Evolutionary conservation across 1,140 invertebrate genomes (phyloP).

Genomic region (Grapholita molesta): DNA sequence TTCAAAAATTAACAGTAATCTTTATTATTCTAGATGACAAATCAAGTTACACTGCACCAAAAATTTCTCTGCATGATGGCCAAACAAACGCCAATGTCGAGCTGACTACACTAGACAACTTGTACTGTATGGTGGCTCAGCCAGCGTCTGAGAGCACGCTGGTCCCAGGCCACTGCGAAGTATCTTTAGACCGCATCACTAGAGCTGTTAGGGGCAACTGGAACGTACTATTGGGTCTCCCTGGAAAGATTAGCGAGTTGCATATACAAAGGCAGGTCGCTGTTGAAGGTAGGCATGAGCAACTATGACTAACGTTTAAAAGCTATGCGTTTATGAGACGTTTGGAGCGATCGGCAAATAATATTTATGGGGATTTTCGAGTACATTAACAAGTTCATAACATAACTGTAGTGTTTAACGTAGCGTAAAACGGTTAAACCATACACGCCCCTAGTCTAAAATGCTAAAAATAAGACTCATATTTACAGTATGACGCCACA

Average conservation of each 20-base stretch:
- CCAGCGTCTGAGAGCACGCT: slow-evolving; percentile 53
- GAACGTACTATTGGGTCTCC: slow-evolving; percentile 51
- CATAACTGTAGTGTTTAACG: no score
- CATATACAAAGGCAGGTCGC: slow-evolving; percentile 37
- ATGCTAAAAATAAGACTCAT: no score
- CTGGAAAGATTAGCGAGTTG: slow-evolving; percentile 51
- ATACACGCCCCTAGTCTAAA: no score
- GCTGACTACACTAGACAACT: slow-evolving; percentile 46
- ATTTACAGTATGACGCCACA: no score
- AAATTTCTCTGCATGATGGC: slow-evolving; percentile 50
- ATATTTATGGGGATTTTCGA: no score
- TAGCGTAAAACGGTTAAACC: no score
- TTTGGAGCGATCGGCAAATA: no score
- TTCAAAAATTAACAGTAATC: not conserved
- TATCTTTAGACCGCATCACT: slow-evolving; percentile 50
- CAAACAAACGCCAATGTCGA: slow-evolving; percentile 32
- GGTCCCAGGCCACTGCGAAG: slow-evolving; percentile 53
- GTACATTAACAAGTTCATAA: no score
- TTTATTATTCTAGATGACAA: slow-evolving; percentile 35
- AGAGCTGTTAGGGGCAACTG: slow-evolving; percentile 63
- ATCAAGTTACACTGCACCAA: slow-evolving; percentile 20
- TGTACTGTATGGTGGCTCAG: slow-evolving; percentile 55
- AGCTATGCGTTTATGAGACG: no score
- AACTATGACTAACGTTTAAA: no score
- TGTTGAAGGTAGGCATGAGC: slow-evolving; percentile 41